phyloP scores from a whole-genome alignment of 92 coral and sea anemone genomes.

The Phenganax stokvisi region DNA sequence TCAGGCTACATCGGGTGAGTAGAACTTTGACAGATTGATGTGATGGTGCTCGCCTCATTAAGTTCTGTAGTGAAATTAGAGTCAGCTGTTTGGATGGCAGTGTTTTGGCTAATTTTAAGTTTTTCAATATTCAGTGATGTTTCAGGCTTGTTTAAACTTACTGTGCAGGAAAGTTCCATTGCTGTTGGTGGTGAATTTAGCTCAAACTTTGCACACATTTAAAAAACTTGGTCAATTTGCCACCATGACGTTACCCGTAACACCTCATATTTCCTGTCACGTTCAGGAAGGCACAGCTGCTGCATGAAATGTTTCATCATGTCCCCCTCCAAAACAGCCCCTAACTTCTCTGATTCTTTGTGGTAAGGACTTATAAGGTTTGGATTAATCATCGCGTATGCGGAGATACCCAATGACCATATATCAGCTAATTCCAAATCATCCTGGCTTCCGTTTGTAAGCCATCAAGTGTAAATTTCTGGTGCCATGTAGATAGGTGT shows the following conservation, averaged over 20 bases:
- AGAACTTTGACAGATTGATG: neutral
- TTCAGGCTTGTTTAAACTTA: neutral
- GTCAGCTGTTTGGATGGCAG: neutral
- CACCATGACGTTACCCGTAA: neutral
- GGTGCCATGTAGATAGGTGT: too few species aligned
- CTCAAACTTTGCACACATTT: neutral
- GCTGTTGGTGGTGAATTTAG: neutral
- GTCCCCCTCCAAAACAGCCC: neutral
- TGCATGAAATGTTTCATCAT: neutral
- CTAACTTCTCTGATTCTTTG: neutral
- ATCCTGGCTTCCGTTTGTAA: neutral
- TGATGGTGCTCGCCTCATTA: too few species aligned
- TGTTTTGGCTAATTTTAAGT: neutral
- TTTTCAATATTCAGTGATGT: neutral
- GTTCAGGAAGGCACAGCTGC: neutral
- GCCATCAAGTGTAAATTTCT: too few species aligned
- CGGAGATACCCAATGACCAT: neutral
- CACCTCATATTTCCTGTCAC: neutral
- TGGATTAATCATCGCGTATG: neutral
- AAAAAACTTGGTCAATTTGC: neutral
- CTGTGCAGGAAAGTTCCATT: neutral
- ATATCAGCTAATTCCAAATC: neutral
- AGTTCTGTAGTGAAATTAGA: too few species aligned
- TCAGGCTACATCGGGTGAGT: conserved; percentile 10
- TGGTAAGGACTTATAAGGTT: neutral